Evolutionary conservation across 2,797 vertebrate species (phyloP).

Genomic region (Phrynocephalus vlangalii): DNA sequence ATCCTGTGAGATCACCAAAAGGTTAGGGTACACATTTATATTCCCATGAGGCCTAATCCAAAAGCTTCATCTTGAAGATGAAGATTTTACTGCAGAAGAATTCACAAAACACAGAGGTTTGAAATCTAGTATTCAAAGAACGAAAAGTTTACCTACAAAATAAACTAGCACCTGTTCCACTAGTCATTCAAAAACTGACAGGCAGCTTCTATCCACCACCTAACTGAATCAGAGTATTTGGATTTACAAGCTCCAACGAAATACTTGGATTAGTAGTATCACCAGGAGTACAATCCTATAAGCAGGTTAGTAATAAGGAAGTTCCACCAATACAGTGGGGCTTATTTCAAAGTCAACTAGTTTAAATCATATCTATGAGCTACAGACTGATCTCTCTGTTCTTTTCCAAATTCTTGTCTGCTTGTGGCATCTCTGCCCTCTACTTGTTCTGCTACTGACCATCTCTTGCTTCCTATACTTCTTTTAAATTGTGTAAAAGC

Average conservation of each 20-base stretch:
- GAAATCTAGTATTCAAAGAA: slow-evolving; percentile 70
- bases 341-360: background rate
- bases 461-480: slow-evolving; percentile 42
- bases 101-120: slow-evolving; percentile 59
- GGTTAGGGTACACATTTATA: slow-evolving; percentile 46
- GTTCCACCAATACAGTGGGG: background rate
- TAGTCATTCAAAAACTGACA: slow-evolving; percentile 67
- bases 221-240: slow-evolving; percentile 20
- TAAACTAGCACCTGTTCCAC: slow-evolving; percentile 61
- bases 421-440: slow-evolving; percentile 56
- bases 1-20: slow-evolving; percentile 59
- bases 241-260: background rate
- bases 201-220: background rate
- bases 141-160: slow-evolving; percentile 54
- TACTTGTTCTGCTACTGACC: slow-evolving; percentile 56
- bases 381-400: background rate
- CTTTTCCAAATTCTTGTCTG: slow-evolving; percentile 67
- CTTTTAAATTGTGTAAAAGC: slow-evolving; percentile 58
- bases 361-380: background rate
- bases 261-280: background rate
- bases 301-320: background rate
- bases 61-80: slow-evolving; percentile 37
- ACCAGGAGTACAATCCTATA: background rate
- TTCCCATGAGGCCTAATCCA: slow-evolving; percentile 19
- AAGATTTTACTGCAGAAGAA: slow-evolving; percentile 45